Evolutionary conservation across 2,888 invertebrate genomes (phyloP).

Genomic region (Acanthopleura granulata): DNA sequence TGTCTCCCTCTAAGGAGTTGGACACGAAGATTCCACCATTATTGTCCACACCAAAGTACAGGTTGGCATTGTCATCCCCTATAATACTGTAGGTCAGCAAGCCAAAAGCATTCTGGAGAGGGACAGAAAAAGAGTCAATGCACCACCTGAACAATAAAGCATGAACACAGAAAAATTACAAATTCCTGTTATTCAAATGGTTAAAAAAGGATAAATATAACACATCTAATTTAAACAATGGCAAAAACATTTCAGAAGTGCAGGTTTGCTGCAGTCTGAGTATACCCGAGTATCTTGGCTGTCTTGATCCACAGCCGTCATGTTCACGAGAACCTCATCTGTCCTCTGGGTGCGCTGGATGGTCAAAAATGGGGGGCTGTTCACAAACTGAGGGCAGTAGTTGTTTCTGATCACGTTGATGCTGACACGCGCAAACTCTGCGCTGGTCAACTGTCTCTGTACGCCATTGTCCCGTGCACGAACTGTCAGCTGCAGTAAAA

Average conservation of each 20-base stretch:
- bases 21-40: slow-evolving; percentile 44
- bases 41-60: slow-evolving; percentile 50
- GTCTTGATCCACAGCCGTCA: neutral
- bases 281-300: neutral
- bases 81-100: slow-evolving; percentile 53
- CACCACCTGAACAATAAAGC: no score
- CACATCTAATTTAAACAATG: neutral
- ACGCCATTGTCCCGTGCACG: slow-evolving; percentile 52
- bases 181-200: no score
- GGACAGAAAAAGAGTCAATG: no score
- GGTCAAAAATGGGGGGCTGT: neutral
- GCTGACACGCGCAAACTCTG: neutral
- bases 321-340: neutral
- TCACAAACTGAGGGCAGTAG: neutral
- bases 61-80: slow-evolving; percentile 58
- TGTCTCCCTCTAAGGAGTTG: slow-evolving; percentile 44
- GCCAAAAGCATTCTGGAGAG: slow-evolving; percentile 38
- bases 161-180: no score
- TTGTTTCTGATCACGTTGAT: slow-evolving; percentile 34
- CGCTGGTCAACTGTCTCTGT: slow-evolving; percentile 37
- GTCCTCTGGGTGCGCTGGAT: neutral
- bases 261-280: neutral
- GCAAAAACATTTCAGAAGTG: no score
- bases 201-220: neutral
- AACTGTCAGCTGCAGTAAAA: slow-evolving; percentile 50